A percentile compares a stretch with the other conserved stretches of the same genome.
phyloP scores from a whole-genome alignment of 30 jellyfish, hydroid and myxozoan genomes.

The Chrysaora quinquecirrha region DNA sequence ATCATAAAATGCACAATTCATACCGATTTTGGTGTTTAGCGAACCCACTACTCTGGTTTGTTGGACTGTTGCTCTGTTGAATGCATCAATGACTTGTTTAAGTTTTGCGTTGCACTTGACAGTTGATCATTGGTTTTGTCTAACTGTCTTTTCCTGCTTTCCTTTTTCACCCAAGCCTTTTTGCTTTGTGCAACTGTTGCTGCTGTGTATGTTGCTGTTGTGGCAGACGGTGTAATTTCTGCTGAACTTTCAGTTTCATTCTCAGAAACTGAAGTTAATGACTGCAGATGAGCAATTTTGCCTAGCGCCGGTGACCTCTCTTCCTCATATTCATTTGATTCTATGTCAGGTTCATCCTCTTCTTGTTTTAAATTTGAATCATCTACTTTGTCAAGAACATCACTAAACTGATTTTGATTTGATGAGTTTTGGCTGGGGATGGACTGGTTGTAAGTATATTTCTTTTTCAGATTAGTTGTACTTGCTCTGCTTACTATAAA shows the following conservation, averaged over 20 bases:
- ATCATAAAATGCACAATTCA: too few species aligned
- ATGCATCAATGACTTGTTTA: background rate
- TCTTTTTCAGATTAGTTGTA: conserved; percentile 3
- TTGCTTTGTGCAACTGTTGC: conserved; percentile 6
- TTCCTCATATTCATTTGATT: background rate
- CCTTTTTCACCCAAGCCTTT: conserved; percentile 28
- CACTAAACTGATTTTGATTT: background rate
- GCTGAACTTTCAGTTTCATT: conserved; percentile 33
- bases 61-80: background rate
- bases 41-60: background rate
- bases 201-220: background rate
- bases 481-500: conserved; percentile 17
- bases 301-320: conserved; percentile 26
- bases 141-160: conserved; percentile 23
- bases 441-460: too few species aligned
- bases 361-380: conserved; percentile 1
- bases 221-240: conserved; percentile 14
- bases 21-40: too few species aligned
- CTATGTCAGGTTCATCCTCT: background rate
- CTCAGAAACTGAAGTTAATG: conserved; percentile 16
- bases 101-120: background rate
- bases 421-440: background rate
- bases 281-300: background rate
- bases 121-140: conserved; percentile 18
- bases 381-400: conserved; percentile 6